Conservation (phyloP, 1,140 invertebrate genomes). For the Amphibalanus amphitrite region DNA sequence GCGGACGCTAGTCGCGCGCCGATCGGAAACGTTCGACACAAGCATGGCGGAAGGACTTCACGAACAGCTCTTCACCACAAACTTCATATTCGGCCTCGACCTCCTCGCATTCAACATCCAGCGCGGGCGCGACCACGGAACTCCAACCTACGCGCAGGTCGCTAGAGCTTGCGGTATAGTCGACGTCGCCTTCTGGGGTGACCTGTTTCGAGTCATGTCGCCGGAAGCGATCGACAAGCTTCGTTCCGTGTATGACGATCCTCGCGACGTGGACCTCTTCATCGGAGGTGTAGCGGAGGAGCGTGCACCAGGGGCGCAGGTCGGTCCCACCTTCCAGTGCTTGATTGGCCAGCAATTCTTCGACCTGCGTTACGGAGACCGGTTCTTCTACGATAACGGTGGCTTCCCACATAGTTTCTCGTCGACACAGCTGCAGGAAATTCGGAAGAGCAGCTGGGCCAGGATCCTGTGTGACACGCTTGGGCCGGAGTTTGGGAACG, state of each 20-base stretch:
- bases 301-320: constrained; percentile 39
- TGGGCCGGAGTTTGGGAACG: constrained; percentile 21
- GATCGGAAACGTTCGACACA: too few relatives aligned
- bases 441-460: constrained; percentile 34
- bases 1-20: too few relatives aligned
- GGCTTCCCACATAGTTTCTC: constrained; percentile 5
- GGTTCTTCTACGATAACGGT: constrained; percentile 18
- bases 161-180: too few relatives aligned
- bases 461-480: constrained; percentile 40
- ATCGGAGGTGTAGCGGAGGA: constrained; percentile 57
- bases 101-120: constrained; percentile 30
- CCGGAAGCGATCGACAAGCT: constrained; percentile 13
- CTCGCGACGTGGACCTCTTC: constrained; percentile 58
- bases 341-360: constrained; percentile 64
- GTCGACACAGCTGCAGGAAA: constrained; percentile 31
- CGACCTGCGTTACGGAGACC: constrained; percentile 37
- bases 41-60: too few relatives aligned
- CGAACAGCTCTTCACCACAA: background rate
- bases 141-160: constrained; percentile 34
- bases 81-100: constrained; percentile 19
- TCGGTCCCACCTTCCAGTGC: constrained; percentile 69
- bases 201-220: constrained; percentile 6
- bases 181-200: too few relatives aligned
- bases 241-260: constrained; percentile 11
- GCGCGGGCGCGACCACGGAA: constrained; percentile 39